These are phyloP conservation scores for Drosophila paulistorum DNA, from an alignment of 1,140 invertebrate species.

Conservation along the genomic window DNA sequence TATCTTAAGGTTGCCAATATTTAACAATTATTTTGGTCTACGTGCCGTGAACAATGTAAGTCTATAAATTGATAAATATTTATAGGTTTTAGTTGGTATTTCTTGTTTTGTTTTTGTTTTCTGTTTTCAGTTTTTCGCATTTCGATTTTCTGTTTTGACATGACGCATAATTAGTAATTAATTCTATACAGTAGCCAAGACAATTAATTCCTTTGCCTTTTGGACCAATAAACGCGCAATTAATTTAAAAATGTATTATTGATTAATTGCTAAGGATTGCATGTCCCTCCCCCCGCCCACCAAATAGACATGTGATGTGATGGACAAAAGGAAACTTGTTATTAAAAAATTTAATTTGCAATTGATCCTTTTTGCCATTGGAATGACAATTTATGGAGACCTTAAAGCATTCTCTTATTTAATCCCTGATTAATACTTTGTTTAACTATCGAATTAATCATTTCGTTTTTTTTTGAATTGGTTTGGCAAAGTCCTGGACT, in stretches of 20 bases:
- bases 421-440: too few relatives aligned
- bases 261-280: conserved; percentile 61
- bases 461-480: too few relatives aligned
- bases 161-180: conserved; percentile 73
- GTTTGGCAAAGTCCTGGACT: background rate
- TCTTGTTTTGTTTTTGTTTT: background rate
- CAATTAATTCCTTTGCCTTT: conserved; percentile 41
- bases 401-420: too few relatives aligned
- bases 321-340: background rate
- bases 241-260: conserved; percentile 69
- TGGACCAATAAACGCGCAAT: conserved; percentile 39
- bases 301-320: background rate
- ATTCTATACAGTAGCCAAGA: conserved; percentile 62
- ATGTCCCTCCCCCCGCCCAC: background rate
- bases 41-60: conserved; percentile 43
- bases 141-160: conserved; percentile 62
- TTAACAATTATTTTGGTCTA: conserved; percentile 37
- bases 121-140: background rate
- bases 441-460: too few relatives aligned
- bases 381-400: background rate
- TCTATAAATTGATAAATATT: conserved; percentile 69
- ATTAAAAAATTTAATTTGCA: background rate
- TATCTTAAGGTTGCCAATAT: background rate
- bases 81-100: conserved; percentile 59
- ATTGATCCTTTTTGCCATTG: conserved; percentile 2